Percentiles rank a stretch among this genome's conserved stretches.
These are phyloP conservation scores for Portunus trituberculatus DNA, from an alignment of 1,140 invertebrate genomes.

Conservation along the genomic window DNA sequence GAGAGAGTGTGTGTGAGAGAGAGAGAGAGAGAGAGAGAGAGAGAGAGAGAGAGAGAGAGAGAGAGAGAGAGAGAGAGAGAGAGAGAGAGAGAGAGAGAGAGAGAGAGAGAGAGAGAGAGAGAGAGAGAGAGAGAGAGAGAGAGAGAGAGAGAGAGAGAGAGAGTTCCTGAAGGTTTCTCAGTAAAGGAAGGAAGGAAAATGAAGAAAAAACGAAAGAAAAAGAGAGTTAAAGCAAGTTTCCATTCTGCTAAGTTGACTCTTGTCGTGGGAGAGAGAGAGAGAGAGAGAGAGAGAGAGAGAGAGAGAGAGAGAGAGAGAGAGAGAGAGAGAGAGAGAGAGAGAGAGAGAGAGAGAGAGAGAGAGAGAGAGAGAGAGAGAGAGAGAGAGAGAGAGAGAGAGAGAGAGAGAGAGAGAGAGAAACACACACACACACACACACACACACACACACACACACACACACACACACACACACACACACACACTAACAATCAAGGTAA, in stretches of 20 bases:
- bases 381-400: conserved; percentile 26
- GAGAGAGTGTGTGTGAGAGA: not conserved
- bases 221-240: no score
- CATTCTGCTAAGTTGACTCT: no score
- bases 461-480: not conserved
- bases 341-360: conserved; percentile 28
- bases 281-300: conserved; percentile 24
- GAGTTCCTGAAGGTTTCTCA: no score
- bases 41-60: not conserved
- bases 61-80: not conserved
- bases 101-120: not conserved
- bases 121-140: not conserved
- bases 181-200: not conserved
- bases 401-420: conserved; percentile 13
- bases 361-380: conserved; percentile 24
- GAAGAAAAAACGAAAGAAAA: no score
- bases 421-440: not conserved
- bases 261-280: not conserved
- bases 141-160: no score
- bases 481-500: not conserved
- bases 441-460: not conserved
- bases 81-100: not conserved
- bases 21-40: not conserved
- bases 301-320: conserved; percentile 18
- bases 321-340: conserved; percentile 9